Base-by-base conservation (phyloP, 2,113 vertebrate genomes). In the Ailuropoda melanoleuca region DNA sequence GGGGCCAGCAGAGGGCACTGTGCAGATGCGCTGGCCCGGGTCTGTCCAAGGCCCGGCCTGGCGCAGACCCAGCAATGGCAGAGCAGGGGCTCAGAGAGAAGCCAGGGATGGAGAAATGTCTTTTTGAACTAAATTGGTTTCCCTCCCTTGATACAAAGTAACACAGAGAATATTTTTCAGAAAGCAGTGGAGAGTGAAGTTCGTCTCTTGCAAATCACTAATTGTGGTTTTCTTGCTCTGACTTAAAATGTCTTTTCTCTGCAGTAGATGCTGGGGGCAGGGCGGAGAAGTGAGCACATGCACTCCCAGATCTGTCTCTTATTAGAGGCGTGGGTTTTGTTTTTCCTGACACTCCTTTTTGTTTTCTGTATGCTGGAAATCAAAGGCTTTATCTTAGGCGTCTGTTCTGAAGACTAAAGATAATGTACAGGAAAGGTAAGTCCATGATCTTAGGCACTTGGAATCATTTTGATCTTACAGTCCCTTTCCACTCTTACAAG, bases 1-100 rank as follows among this genome's bases (percentile, higher is more conserved):
- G 2, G 0, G 8, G 21, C 75, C 95, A 53, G 58, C 60, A 97
- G 97, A 90, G 94, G 92, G 94, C 53, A n/a, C 86, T 86, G 78
- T 89, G 39, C 81, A 77, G 77, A 48, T 15, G 8, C 13, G n/a
- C 29, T 11, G 68, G 6, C 37, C 0, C 21, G 0, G 0, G 8
- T 37, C 29, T 46, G 29, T 15, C 37, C 19, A 3, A 3, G 2
- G 24, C 39, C 4, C 11, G 4, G 14, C 3, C 58, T 3, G 1
- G 26, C 4, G 7, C 68, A 58, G 58, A n/a, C 6, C 0, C 37
- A 26, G 18, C 82, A 62, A 39, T 0, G 8, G 87, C 37, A 15
- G 46, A 68, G 13, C 29, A 15, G 0, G 17, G 2, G 6, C 68
- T 48, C 43, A 12, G 48, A 55, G 31, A 15, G 34, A 46, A 82